Percentiles rank a stretch among this genome's conserved stretches.
phyloP scores from a whole-genome alignment of 2,797 vertebrate species.

The Poeciliopsis paucimaculata region DNA sequence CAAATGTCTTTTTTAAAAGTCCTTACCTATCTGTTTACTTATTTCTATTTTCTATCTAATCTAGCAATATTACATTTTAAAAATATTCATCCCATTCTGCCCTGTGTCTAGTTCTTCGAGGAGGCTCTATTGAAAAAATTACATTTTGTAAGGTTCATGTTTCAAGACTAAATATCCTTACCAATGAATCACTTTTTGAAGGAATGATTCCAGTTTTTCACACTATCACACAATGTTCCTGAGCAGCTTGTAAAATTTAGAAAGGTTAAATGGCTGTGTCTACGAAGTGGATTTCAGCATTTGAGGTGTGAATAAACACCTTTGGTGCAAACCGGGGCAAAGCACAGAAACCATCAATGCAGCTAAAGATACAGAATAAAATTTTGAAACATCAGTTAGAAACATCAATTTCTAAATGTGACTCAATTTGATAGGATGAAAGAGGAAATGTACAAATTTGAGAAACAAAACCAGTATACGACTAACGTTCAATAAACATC shows the following conservation, averaged over 20 bases:
- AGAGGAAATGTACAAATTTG: neutral
- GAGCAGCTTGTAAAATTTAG: neutral
- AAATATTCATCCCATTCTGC: neutral
- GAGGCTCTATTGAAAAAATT: neutral
- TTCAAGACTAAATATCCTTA: neutral
- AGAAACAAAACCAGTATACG: neutral
- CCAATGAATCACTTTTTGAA: neutral
- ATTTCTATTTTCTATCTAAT: neutral
- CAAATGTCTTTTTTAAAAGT: neutral
- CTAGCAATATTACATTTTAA: neutral
- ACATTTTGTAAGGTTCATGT: neutral
- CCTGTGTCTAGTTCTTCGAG: neutral
- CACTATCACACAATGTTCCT: neutral
- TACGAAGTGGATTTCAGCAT: neutral
- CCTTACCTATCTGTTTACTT: neutral
- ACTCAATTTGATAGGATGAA: neutral
- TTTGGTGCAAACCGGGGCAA: neutral
- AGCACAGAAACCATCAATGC: neutral
- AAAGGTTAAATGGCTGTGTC: neutral
- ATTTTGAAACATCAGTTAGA: neutral
- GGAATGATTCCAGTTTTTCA: neutral
- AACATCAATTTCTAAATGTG: conserved; percentile 1
- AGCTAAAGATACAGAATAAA: neutral
- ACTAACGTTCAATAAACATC: neutral
- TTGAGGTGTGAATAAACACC: neutral